Base-by-base conservation (phyloP, 2,888 invertebrate genomes). In the Tipula unca region DNA sequence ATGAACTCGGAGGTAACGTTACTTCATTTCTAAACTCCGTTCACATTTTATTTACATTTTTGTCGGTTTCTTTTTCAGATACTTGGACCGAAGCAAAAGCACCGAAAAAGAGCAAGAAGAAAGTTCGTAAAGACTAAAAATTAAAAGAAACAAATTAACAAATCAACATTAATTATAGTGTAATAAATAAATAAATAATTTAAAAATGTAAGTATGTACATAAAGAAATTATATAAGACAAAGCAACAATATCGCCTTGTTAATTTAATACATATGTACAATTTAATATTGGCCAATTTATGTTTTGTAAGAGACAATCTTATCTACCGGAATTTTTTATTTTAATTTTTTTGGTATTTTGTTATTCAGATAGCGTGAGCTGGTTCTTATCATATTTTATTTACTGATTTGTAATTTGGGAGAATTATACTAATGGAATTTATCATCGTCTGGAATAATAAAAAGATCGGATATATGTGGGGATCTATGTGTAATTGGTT, bases 91-190 rank as follows among this genome's bases (percentile, higher is more conserved):
- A 83, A 83, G 83, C 83, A 32, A 35, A 83, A 83, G 83, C 83
- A 17, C 83, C 83, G n/a, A 83, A 83, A 35, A 83, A 83, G 17
- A 83, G 83, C 83, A 83, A 83, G 35, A 83, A 83, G 83, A 83
- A 83, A 83, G 35, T 29, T 83, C 83, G 83, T 32, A 83, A 83
- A 83, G 83, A 83, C 29, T 83, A 83, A 83, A 83, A n/a, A 6
- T 83, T 32, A 32, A 32, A 32, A 83, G 4, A 83, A 17, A 32
- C 3, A 83, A 29, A 32, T 83, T 83, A 83, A 69, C 6, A 69
- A 48, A 69, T 69, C 69, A 20, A 69, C 20, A 69, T 10, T 54
- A 54, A 54, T 54, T 69, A 5, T 69, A 69, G 69, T 69, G 69
- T 69, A 69, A 69, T 69, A 69, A 69, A 48, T 48, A n/a, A n/a